Evolutionary conservation across 2,113 vertebrate genomes (phyloP).

Genomic region (Numenius arquata): DNA sequence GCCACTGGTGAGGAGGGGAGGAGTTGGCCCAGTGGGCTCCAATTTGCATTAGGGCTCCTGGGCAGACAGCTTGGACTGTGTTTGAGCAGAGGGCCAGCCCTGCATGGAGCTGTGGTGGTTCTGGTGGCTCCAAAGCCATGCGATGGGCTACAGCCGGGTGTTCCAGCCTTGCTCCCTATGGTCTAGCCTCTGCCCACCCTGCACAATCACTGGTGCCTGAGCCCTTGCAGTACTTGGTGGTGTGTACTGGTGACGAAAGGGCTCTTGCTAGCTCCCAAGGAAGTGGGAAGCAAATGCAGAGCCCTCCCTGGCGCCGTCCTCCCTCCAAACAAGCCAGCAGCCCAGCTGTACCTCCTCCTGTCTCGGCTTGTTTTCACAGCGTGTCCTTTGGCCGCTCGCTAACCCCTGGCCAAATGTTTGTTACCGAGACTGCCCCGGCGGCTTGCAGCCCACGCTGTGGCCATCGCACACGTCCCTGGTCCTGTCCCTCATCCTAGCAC

Average conservation of each 20-base stretch:
- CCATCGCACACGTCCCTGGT: background rate
- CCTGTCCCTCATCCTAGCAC: background rate
- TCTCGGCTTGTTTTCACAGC: background rate
- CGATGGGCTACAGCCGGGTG: rapidly evolving
- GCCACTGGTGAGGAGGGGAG: background rate
- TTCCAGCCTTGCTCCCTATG: background rate
- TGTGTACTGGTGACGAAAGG: rapidly evolving
- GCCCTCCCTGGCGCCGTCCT: background rate
- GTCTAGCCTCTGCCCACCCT: background rate
- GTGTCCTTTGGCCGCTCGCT: background rate
- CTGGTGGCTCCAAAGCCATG: rapidly evolving
- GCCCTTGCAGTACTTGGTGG: background rate
- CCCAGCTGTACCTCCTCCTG: conserved; percentile 28
- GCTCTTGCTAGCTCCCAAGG: background rate
- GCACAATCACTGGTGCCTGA: background rate
- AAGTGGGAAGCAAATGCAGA: background rate
- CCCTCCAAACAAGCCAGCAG: background rate
- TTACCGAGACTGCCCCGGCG: background rate
- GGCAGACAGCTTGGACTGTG: rapidly evolving
- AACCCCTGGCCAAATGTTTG: background rate
- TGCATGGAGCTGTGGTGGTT: rapidly evolving
- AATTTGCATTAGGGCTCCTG: background rate
- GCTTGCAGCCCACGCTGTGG: background rate
- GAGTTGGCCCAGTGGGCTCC: background rate
- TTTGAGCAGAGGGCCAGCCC: background rate